A percentile compares a stretch with the other conserved stretches of the same genome.
Conservation (phyloP, 1,140 invertebrate species). For the Pseudomyrmex sp. region DNA sequence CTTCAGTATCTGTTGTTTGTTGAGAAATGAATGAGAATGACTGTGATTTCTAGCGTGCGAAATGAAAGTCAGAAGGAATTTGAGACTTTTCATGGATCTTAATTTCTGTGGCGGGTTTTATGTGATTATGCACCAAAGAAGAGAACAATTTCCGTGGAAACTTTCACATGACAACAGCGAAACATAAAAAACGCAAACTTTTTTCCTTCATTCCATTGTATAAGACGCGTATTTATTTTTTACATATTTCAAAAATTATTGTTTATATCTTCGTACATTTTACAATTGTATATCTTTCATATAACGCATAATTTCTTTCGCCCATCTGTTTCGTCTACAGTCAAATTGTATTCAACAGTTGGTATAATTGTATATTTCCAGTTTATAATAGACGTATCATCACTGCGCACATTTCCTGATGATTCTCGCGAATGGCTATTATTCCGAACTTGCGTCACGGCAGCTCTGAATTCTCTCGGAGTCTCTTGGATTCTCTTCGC, state of each 20-base stretch:
- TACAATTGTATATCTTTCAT: background rate
- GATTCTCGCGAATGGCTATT: conserved; percentile 1
- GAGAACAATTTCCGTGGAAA: conserved; percentile 48
- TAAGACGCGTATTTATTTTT: too few species aligned
- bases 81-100: conserved; percentile 38
- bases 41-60: conserved; percentile 25
- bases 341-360: background rate
- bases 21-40: background rate
- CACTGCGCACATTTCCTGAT: too few species aligned
- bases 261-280: background rate
- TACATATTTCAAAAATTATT: background rate
- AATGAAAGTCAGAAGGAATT: conserved; percentile 38
- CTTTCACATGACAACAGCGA: conserved; percentile 32
- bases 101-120: conserved; percentile 33
- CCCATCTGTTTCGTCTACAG: background rate
- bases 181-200: background rate
- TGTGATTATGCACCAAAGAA: conserved; percentile 26
- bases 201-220: background rate
- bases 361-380: background rate
- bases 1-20: background rate
- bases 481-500: background rate
- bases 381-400: background rate
- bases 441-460: conserved; percentile 15
- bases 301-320: background rate
- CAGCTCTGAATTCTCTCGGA: conserved; percentile 11